Base-by-base conservation (phyloP, 2,797 vertebrate genomes). In the Liasis olivaceus region DNA sequence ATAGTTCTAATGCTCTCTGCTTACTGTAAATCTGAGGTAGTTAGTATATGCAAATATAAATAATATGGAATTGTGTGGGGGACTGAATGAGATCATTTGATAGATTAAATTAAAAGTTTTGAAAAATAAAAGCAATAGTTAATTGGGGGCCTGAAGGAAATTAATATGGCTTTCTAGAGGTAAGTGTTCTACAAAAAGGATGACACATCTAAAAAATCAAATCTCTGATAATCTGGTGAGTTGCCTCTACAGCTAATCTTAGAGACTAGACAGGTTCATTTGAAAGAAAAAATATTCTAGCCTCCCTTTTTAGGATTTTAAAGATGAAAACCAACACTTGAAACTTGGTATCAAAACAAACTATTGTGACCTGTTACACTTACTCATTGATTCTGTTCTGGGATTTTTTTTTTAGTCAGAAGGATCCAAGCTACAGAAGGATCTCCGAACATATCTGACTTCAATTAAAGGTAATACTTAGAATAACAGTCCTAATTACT, bases 401-500 rank as follows among this genome's bases (percentile, higher is more conserved):
- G 51, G 0, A 42, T 42, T 42, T 42, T 54, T 0, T 95, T 97
- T 91, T 81, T 96, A 99, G 99, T 95, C 96, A 0, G 99, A 99
- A 96, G 99, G 99, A 92, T 97, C 96, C 5, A 99, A 99, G 95
- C 97, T 99, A 95, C 99, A 99, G 97, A 99, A 98, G 93, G 99
- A 99, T 95, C 97, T 99, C 85, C 98, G 98, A 85, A 97, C 98
- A 24, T 99, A 99, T 95, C 85, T 99, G 97, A 72, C 96, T 3
- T 98, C 99, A 0, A 98, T 99, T 28, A 99, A 99, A 98, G 98
- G 99, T 99, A 97, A 96, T 89, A 7, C 62, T 87, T 94, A 54
- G 12, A 2, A 0, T 31, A 69, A 87, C 59, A 66, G 36, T 58
- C 63, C 12, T 88, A 89, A 66, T 54, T 31, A 0, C 24, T 31